Percentiles rank a stretch among this genome's conserved stretches.
These are phyloP conservation scores for Scrobipalpa atriplicella DNA, from an alignment of 2,888 invertebrate genomes.

Conservation along the genomic window DNA sequence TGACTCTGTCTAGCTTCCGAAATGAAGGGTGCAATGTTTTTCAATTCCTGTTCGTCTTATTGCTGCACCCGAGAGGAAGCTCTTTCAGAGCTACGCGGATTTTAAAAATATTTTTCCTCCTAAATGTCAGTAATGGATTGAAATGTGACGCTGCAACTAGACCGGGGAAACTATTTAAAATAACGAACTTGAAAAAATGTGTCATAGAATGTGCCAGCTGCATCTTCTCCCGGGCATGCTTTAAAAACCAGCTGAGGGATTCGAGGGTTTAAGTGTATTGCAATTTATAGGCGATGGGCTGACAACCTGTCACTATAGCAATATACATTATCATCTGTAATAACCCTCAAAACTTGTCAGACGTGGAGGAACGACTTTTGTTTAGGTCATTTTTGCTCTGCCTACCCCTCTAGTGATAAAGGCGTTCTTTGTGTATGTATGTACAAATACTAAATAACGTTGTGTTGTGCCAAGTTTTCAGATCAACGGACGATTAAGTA, in stretches of 20 bases:
- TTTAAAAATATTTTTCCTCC: conserved; percentile 14
- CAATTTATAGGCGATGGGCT: too few species aligned
- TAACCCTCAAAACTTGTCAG: too few species aligned
- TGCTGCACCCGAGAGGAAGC: conserved; percentile 17
- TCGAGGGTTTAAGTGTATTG: too few species aligned
- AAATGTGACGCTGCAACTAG: conserved; percentile 17
- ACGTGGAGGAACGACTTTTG: too few species aligned
- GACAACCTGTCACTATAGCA: too few species aligned
- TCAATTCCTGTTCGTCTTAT: conserved; percentile 13
- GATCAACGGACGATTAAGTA: conserved; percentile 24
- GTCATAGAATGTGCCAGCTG: too few species aligned
- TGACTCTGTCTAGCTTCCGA: conserved; percentile 19
- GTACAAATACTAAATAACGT: conserved; percentile 16
- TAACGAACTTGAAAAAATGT: neutral
- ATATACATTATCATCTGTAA: too few species aligned
- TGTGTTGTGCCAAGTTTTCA: conserved; percentile 20
- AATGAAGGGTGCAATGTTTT: conserved; percentile 25
- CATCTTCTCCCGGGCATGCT: too few species aligned
- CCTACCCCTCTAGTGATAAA: too few species aligned
- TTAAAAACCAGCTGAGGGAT: too few species aligned
- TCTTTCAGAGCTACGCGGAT: conserved; percentile 7
- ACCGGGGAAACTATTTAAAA: neutral
- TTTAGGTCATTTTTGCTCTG: too few species aligned
- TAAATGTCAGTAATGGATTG: conserved; percentile 24
- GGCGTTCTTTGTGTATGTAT: too few species aligned